These are phyloP conservation scores for Macropis europaea DNA, from an alignment of 2,888 invertebrate species.

Conservation along the genomic window DNA sequence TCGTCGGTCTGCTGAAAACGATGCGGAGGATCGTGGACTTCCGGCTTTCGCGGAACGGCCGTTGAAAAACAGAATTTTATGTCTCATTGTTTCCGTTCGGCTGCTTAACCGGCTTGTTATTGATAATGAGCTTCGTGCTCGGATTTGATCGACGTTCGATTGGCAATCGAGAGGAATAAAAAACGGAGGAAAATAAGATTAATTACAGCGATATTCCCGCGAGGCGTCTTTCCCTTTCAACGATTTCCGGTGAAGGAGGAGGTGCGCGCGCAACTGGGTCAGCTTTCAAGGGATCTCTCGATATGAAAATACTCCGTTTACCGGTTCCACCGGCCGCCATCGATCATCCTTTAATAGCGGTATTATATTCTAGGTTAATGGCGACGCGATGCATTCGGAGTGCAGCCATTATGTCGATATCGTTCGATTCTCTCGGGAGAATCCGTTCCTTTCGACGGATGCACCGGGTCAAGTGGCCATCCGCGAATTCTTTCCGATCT, in stretches of 20 bases:
- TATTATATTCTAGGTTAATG: constrained; percentile 53
- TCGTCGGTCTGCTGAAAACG: no score
- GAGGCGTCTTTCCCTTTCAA: constrained; percentile 53
- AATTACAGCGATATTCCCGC: constrained; percentile 40
- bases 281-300: constrained; percentile 31
- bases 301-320: constrained; percentile 28
- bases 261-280: constrained; percentile 38
- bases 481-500: background rate
- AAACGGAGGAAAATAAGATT: constrained; percentile 4
- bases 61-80: background rate
- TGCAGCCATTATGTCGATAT: constrained; percentile 2
- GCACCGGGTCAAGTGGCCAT: constrained; percentile 22
- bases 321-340: constrained; percentile 16
- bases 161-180: constrained; percentile 10
- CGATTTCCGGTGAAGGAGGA: constrained; percentile 36
- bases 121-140: constrained; percentile 16
- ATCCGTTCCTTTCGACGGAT: background rate
- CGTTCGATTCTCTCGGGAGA: background rate
- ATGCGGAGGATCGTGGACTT: no score
- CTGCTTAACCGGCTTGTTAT: constrained; percentile 14
- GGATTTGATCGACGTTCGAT: background rate
- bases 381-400: constrained; percentile 44
- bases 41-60: background rate
- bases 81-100: constrained; percentile 4
- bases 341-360: constrained; percentile 40